Evolutionary conservation across 37 sponge, comb jelly and placozoan species (phyloP).

Genomic region (Cladorhizidae sp.): DNA sequence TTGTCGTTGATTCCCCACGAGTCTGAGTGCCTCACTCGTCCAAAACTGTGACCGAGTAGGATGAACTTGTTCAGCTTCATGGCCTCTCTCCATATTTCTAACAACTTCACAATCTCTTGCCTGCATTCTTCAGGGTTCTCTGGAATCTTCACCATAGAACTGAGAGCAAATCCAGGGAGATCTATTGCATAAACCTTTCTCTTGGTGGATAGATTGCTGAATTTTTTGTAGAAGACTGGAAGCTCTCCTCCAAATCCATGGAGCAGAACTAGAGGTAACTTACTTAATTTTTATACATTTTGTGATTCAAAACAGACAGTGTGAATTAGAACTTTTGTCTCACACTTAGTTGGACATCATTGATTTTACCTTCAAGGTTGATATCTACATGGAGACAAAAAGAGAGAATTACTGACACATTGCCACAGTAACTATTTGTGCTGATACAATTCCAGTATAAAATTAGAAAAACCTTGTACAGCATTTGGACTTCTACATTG

Average conservation of each 20-base stretch:
- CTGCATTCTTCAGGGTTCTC: slow-evolving; percentile 61
- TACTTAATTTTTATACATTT: not conserved
- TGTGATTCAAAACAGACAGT: slow-evolving; percentile 15
- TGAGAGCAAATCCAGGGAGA: too few relatives aligned
- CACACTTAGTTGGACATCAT: too few relatives aligned
- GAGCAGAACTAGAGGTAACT: slow-evolving; percentile 69
- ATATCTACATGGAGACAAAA: too few relatives aligned
- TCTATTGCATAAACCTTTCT: too few relatives aligned
- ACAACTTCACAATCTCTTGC: too few relatives aligned
- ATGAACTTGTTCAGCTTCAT: slow-evolving; percentile 66
- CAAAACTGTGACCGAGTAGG: slow-evolving; percentile 89
- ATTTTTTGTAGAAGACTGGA: slow-evolving; percentile 71
- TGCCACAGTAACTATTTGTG: too few relatives aligned
- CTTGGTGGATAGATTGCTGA: slow-evolving; percentile 36
- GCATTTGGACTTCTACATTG: too few relatives aligned
- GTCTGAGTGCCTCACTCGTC: slow-evolving; percentile 78
- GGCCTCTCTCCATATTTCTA: slow-evolving; percentile 82
- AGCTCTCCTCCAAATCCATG: slow-evolving; percentile 84
- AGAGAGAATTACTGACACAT: too few relatives aligned
- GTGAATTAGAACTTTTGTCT: too few relatives aligned
- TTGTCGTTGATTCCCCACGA: slow-evolving; percentile 94
- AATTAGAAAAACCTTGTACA: too few relatives aligned
- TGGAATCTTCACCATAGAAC: slow-evolving; percentile 45
- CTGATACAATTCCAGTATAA: too few relatives aligned
- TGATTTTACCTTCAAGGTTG: too few relatives aligned